Conservation (phyloP, 2,113 vertebrate species). For the Leiothrix lutea region DNA sequence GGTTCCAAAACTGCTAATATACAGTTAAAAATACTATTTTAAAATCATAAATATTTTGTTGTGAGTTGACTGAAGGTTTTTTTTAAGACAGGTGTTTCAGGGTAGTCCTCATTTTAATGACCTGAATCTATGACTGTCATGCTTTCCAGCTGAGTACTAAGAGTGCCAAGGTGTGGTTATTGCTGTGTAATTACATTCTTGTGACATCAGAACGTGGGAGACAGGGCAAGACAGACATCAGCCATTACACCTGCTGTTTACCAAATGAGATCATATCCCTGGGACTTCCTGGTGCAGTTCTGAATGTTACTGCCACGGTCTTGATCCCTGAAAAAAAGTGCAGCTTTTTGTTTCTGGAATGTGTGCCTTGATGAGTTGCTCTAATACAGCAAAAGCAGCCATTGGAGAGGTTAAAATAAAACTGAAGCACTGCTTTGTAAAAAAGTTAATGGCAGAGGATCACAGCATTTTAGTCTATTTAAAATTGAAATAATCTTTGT, state of each 20-base stretch:
- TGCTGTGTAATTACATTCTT: not conserved
- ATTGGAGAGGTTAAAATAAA: not conserved
- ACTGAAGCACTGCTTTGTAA: not conserved
- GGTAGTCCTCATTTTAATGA: slow-evolving; percentile 19
- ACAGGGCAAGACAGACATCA: not conserved
- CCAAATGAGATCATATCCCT: not conserved
- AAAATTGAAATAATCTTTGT: not conserved
- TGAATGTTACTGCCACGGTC: not conserved
- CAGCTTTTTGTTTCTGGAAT: not conserved
- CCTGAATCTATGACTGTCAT: not conserved
- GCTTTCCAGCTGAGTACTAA: not conserved
- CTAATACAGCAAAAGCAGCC: not conserved
- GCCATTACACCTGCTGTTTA: not conserved
- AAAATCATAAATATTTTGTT: not conserved
- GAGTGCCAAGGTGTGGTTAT: not conserved
- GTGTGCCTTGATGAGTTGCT: not conserved
- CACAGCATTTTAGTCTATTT: not conserved
- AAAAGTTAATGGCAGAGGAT: not conserved
- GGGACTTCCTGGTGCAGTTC: not conserved
- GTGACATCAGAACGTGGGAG: not conserved
- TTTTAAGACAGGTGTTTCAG: not conserved
- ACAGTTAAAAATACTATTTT: not conserved
- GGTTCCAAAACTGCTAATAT: not conserved
- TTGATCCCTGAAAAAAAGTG: not conserved
- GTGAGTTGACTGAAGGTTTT: not conserved